Evolutionary conservation across 2,797 vertebrate species (phyloP).

Genomic region (Eleutherodactylus coqui): DNA sequence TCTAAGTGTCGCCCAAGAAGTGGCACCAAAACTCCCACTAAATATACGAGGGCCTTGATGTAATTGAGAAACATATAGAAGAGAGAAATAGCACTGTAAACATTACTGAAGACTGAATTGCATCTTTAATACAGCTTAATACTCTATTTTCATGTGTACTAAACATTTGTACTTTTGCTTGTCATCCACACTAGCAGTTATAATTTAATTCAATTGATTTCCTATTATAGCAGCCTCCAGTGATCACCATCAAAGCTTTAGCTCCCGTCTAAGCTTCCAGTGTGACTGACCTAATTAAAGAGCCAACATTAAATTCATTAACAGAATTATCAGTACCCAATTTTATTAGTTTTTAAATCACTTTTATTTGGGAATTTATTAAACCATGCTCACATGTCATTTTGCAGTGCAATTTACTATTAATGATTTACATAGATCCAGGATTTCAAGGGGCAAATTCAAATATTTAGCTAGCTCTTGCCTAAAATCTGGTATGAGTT

Average conservation of each 20-base stretch:
- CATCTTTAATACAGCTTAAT: neutral
- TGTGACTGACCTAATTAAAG: slow-evolving; percentile 47
- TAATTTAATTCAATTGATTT: slow-evolving; percentile 54
- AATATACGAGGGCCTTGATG: too few relatives aligned
- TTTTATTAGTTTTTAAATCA: neutral
- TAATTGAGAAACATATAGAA: neutral
- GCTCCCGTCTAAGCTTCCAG: slow-evolving; percentile 2
- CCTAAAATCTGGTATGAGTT: neutral
- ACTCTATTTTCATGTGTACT: neutral
- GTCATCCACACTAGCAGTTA: slow-evolving; percentile 6
- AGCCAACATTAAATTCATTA: slow-evolving; percentile 1
- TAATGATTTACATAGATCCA: neutral
- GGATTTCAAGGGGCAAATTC: neutral
- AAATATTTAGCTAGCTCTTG: neutral
- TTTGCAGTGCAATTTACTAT: neutral
- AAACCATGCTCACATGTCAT: neutral
- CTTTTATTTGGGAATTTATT: neutral
- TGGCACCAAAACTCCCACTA: too few relatives aligned
- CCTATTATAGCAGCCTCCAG: slow-evolving; percentile 16
- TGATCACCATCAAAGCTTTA: slow-evolving; percentile 33
- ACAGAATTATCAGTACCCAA: neutral
- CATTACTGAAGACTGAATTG: neutral
- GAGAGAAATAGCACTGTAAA: too few relatives aligned
- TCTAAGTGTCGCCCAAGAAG: too few relatives aligned
- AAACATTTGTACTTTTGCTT: slow-evolving; percentile 5